phyloP scores from a whole-genome alignment of 2,113 vertebrate species.

The Pollimyrus isidori region DNA sequence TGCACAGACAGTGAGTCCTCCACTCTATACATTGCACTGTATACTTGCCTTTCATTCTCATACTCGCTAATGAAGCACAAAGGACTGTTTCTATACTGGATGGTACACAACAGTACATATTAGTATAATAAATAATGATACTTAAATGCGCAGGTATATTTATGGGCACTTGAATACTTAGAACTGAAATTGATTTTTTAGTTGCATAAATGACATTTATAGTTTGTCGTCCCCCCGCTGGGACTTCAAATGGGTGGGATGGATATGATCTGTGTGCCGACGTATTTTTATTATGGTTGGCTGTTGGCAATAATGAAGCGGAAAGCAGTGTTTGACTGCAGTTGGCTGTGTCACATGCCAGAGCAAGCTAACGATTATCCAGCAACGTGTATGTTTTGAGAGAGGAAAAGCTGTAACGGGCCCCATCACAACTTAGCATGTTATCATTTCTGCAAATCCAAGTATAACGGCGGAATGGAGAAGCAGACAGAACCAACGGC shows the following conservation, averaged over 20 bases:
- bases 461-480: background rate
- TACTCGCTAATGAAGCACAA: background rate
- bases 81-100: background rate
- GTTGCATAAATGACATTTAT: background rate
- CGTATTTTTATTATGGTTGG: background rate
- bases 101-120: background rate
- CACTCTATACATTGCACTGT: background rate
- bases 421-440: background rate
- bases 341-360: background rate
- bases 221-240: background rate
- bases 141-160: background rate
- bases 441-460: background rate
- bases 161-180: background rate
- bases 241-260: background rate
- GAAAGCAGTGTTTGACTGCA: background rate
- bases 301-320: background rate
- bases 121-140: background rate
- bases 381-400: background rate
- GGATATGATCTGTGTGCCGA: background rate
- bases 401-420: background rate
- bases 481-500: background rate
- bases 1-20: conserved; percentile 75
- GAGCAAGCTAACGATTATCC: background rate
- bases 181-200: background rate
- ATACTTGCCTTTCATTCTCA: background rate